Evolutionary conservation across 2,888 invertebrate genomes (phyloP).

Genomic region (Drosophila kuntzei): DNA sequence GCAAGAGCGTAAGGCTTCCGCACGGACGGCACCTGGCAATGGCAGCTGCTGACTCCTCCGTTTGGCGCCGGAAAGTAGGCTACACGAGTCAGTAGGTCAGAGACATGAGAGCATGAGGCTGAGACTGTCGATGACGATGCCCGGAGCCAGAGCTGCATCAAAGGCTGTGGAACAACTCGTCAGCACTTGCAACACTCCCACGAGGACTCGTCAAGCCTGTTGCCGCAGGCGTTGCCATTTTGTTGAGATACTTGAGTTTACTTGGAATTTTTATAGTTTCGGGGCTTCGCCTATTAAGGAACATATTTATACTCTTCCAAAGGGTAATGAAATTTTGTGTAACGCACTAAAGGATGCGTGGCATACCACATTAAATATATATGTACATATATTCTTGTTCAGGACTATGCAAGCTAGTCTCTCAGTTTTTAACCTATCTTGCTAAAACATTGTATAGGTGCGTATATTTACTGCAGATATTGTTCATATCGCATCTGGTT

Average conservation of each 20-base stretch:
- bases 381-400: not conserved
- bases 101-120: slow-evolving; percentile 63
- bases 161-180: slow-evolving; percentile 20
- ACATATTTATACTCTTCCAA: slow-evolving; percentile 4
- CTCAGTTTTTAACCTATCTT: too few species aligned
- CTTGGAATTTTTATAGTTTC: slow-evolving; percentile 30
- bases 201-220: slow-evolving; percentile 20
- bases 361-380: not conserved
- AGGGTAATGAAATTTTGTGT: not conserved
- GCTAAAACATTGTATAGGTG: too few species aligned
- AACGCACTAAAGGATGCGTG: not conserved
- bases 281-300: slow-evolving; percentile 17
- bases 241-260: slow-evolving; percentile 43
- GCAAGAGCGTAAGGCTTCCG: slow-evolving; percentile 54
- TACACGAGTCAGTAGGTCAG: slow-evolving; percentile 71
- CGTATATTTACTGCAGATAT: too few species aligned
- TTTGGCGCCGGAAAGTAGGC: slow-evolving; percentile 67
- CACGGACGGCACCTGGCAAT: slow-evolving; percentile 24
- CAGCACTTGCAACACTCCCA: slow-evolving; percentile 29
- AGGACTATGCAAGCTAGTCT: too few species aligned
- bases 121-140: slow-evolving; percentile 59
- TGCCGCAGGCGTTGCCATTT: slow-evolving; percentile 38
- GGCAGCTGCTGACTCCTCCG: slow-evolving; percentile 16
- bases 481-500: too few species aligned
- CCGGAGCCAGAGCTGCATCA: slow-evolving; percentile 29